Percentiles rank a stretch among this genome's conserved stretches.
Evolutionary conservation across 1,140 invertebrate genomes (phyloP).

Genomic region (Drosophila nigrodunni): DNA sequence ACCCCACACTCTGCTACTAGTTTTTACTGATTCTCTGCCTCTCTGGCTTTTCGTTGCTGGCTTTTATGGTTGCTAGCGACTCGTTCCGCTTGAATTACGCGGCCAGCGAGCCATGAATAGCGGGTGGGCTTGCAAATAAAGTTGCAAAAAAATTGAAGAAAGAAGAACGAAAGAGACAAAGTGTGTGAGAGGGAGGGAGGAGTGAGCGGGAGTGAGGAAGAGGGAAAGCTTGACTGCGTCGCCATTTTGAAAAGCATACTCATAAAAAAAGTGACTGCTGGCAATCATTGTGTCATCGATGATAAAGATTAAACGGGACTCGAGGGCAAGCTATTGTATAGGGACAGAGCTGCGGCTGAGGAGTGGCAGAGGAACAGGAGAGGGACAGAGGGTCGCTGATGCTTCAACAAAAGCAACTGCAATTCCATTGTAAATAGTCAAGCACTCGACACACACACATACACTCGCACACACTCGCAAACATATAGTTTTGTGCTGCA

Average conservation of each 20-base stretch:
- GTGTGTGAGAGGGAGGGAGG: background rate
- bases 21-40: constrained; percentile 20
- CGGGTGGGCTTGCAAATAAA: constrained; percentile 58
- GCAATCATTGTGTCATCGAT: constrained; percentile 78
- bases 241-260: constrained; percentile 61
- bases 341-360: background rate
- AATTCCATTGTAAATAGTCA: constrained; percentile 79
- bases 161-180: background rate
- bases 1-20: background rate
- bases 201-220: background rate
- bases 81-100: constrained; percentile 78
- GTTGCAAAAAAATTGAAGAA: constrained; percentile 60
- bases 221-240: constrained; percentile 20
- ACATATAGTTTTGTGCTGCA: constrained; percentile 16
- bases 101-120: constrained; percentile 63
- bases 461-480: constrained; percentile 11
- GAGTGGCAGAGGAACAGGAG: too few species aligned
- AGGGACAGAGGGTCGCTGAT: background rate
- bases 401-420: constrained; percentile 69
- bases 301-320: constrained; percentile 68
- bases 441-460: constrained; percentile 42
- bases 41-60: constrained; percentile 52
- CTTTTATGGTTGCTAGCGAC: constrained; percentile 73
- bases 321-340: background rate
- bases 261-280: constrained; percentile 59